A percentile compares a stretch with the other conserved stretches of the same genome.
Evolutionary conservation across 2,797 vertebrate genomes (phyloP).

Genomic region (Epinephelus coioides): DNA sequence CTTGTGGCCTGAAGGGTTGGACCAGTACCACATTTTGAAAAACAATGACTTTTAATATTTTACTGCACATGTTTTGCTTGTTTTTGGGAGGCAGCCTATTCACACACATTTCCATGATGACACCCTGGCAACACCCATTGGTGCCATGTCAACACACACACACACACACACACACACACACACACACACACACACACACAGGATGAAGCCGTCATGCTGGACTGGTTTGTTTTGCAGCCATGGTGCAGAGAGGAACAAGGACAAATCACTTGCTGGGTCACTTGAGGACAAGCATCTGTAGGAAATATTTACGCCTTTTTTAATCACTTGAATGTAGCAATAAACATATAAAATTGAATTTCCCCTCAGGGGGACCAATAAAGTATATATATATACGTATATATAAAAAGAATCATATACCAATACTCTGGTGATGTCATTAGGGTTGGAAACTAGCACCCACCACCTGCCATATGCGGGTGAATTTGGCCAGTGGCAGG

Average conservation of each 20-base stretch:
- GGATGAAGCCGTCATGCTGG: not conserved
- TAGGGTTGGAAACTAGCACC: too few species aligned
- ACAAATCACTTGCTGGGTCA: not conserved
- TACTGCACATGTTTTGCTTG: not conserved
- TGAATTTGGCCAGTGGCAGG: too few species aligned
- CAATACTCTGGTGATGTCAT: too few species aligned
- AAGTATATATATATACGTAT: too few species aligned
- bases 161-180: not conserved
- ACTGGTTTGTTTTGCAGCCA: slow-evolving; percentile 18
- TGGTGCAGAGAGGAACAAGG: not conserved
- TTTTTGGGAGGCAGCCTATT: not conserved
- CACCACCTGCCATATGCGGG: too few species aligned
- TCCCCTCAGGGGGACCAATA: too few species aligned
- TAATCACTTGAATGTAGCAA: too few species aligned
- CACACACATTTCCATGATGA: not conserved
- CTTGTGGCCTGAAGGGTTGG: not conserved
- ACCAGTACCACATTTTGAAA: not conserved
- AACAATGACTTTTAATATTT: not conserved
- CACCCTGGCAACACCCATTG: slow-evolving; percentile 1
- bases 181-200: not conserved
- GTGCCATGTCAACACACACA: not conserved
- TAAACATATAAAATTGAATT: too few species aligned
- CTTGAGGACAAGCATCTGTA: not conserved
- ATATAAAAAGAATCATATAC: too few species aligned
- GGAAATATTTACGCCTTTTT: too few species aligned